These are phyloP conservation scores for Helicoverpa armigera DNA, from an alignment of 1,140 invertebrate species.

Conservation along the genomic window DNA sequence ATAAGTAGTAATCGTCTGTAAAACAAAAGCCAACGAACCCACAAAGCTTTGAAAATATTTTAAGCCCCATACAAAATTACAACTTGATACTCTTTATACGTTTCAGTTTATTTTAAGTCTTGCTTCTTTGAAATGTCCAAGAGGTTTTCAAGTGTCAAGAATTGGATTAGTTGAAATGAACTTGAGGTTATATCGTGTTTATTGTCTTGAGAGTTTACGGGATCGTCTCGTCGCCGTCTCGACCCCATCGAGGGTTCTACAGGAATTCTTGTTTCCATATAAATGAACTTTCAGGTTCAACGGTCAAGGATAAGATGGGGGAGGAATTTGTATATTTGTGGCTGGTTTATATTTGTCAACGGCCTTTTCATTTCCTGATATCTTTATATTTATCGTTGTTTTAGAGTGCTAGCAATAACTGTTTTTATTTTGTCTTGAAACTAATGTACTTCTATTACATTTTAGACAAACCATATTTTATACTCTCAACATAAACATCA, in stretches of 20 bases:
- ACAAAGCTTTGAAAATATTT: no score
- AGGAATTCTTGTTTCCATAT: slow-evolving; percentile 19
- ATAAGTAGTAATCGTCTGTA: no score
- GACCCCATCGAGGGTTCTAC: slow-evolving; percentile 3
- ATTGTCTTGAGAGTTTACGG: slow-evolving; percentile 22
- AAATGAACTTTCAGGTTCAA: slow-evolving; percentile 22
- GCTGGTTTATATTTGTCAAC: neutral
- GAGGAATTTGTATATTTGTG: neutral
- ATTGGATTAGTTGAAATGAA: slow-evolving; percentile 27
- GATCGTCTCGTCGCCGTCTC: slow-evolving; percentile 14
- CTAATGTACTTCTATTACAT: no score
- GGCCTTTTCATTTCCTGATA: neutral
- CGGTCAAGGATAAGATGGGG: slow-evolving; percentile 9
- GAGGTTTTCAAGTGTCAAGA: neutral
- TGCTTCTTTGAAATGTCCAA: slow-evolving; percentile 3
- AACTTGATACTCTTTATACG: no score
- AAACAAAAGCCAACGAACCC: neutral
- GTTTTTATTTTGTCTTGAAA: no score
- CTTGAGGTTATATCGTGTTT: slow-evolving; percentile 12
- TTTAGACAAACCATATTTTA: no score
- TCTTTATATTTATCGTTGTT: neutral
- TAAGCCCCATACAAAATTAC: no score
- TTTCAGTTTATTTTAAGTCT: neutral
- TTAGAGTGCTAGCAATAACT: neutral
- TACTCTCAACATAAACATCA: no score